A percentile compares a stretch with the other conserved stretches of the same genome.
Evolutionary conservation across 2,113 vertebrate genomes (phyloP).

Genomic region (Maccullochella peelii): DNA sequence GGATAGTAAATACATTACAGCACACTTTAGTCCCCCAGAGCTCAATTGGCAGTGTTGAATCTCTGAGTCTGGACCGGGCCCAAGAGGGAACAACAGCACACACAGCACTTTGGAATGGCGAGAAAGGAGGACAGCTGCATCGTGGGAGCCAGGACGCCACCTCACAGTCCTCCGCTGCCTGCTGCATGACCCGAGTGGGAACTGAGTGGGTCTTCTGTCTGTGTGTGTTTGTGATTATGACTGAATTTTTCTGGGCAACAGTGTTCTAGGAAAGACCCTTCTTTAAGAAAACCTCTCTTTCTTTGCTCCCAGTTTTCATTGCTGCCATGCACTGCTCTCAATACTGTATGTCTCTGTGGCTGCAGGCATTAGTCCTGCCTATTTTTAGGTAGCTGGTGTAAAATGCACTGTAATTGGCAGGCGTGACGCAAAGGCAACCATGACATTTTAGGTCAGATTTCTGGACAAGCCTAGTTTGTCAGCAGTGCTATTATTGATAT

Average conservation of each 20-base stretch:
- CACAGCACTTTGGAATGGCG: slow-evolving; percentile 60
- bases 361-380: slow-evolving; percentile 26
- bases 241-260: slow-evolving; percentile 43
- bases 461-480: slow-evolving; percentile 1
- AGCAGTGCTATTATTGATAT: slow-evolving; percentile 20
- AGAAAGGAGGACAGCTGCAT: slow-evolving; percentile 73
- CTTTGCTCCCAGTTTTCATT: slow-evolving; percentile 9
- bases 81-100: slow-evolving; percentile 73
- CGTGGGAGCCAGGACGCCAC: slow-evolving; percentile 71
- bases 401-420: slow-evolving; percentile 26
- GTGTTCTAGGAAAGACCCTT: slow-evolving; percentile 42
- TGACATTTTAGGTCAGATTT: slow-evolving; percentile 26
- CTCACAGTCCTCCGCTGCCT: slow-evolving; percentile 66
- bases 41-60: slow-evolving; percentile 70
- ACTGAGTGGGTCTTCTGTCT: slow-evolving; percentile 60
- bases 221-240: slow-evolving; percentile 54
- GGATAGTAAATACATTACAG: slow-evolving; percentile 81
- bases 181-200: slow-evolving; percentile 75
- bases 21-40: slow-evolving; percentile 72
- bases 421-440: slow-evolving; percentile 15
- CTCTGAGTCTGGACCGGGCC: slow-evolving; percentile 71
- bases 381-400: slow-evolving; percentile 14
- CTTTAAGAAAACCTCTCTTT: slow-evolving; percentile 22
- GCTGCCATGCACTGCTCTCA: slow-evolving; percentile 10
- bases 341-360: slow-evolving; percentile 18